Percentiles rank a stretch among this genome's conserved stretches.
These are phyloP conservation scores for Sacculina carcini DNA, from an alignment of 2,888 invertebrate species.

Conservation along the genomic window DNA sequence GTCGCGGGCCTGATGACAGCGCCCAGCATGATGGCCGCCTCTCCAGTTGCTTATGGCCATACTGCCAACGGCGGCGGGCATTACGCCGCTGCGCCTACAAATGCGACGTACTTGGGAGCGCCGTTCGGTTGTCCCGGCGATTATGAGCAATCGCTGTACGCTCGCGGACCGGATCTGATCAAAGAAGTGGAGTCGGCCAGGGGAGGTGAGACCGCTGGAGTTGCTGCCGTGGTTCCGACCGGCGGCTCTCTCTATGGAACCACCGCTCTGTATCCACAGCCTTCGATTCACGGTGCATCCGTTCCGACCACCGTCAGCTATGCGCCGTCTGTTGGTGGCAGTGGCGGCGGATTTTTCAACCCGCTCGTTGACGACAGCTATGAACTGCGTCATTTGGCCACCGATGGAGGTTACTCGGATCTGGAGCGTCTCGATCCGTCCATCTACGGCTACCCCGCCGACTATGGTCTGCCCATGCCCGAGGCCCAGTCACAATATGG, in stretches of 20 bases:
- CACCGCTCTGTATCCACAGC: no score
- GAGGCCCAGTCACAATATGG: no score
- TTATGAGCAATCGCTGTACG: no score
- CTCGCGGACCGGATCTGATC: not conserved
- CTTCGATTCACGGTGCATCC: no score
- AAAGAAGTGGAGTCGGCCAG: not conserved
- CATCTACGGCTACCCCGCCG: conserved; percentile 12
- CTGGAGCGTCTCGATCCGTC: conserved; percentile 4
- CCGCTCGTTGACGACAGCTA: conserved; percentile 1
- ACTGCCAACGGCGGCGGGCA: not conserved
- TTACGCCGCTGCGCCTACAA: not conserved
- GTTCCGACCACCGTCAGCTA: no score
- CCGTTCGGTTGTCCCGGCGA: no score
- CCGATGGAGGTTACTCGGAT: not conserved
- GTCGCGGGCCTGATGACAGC: no score
- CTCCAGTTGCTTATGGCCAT: no score
- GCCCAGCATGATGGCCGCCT: no score
- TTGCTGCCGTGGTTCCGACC: not conserved
- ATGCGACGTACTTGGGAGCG: no score
- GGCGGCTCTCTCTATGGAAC: not conserved
- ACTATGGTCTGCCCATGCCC: conserved; percentile 13
- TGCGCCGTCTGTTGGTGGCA: not conserved
- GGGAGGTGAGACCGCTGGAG: not conserved
- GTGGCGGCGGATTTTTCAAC: not conserved
- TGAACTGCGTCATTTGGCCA: not conserved